phyloP scores from a whole-genome alignment of 1,140 invertebrate species.

The Pachyrhynchus sulphureomaculatus region DNA sequence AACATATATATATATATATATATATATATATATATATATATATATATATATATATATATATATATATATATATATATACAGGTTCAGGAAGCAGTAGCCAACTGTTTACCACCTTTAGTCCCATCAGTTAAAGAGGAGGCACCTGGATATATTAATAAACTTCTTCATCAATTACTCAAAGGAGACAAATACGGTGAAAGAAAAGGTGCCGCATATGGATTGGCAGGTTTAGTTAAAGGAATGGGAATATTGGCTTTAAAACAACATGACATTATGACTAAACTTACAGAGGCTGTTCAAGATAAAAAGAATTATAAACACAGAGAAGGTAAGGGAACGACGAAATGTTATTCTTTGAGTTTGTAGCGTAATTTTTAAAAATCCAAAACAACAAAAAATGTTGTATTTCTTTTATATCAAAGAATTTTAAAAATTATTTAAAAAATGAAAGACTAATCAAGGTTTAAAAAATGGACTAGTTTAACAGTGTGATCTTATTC shows the following conservation, averaged over 20 bases:
- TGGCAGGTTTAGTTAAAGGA: conserved; percentile 90
- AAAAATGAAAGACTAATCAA: too few species aligned
- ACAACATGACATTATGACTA: conserved; percentile 94
- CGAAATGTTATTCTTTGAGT: too few species aligned
- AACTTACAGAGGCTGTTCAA: conserved; percentile 90
- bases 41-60: too few species aligned
- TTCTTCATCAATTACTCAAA: conserved; percentile 86
- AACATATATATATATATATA: too few species aligned
- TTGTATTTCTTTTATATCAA: too few species aligned
- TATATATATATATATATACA: too few species aligned
- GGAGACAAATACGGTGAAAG: conserved; percentile 97
- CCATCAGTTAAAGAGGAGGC: conserved; percentile 90
- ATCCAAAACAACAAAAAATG: too few species aligned
- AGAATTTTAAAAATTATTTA: too few species aligned
- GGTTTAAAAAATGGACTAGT: too few species aligned
- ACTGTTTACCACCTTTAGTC: conserved; percentile 92
- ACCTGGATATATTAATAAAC: conserved; percentile 81
- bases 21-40: too few species aligned
- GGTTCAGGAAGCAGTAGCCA: conserved; percentile 97
- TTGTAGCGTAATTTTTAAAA: too few species aligned
- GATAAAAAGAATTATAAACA: conserved; percentile 95
- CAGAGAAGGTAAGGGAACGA: conserved; percentile 85
- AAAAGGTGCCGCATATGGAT: conserved; percentile 86
- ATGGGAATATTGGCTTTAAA: conserved; percentile 94
- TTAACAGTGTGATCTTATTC: too few species aligned